Percentiles rank a stretch among this genome's conserved stretches.
phyloP scores from a whole-genome alignment of 1,140 invertebrate species.

The Magallana ariakensis region DNA sequence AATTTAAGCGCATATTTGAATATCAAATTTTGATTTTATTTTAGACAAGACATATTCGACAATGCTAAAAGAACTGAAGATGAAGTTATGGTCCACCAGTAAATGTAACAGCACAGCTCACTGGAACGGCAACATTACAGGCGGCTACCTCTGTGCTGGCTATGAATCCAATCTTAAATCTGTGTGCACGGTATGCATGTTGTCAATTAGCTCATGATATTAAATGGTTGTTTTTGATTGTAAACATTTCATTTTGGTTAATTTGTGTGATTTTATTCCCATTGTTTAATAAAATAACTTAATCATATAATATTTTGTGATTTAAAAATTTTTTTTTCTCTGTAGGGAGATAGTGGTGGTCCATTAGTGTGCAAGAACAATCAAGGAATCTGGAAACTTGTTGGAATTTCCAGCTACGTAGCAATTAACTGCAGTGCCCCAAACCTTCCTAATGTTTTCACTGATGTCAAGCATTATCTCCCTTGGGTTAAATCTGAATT shows the following conservation, averaged over 20 bases:
- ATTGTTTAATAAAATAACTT: not conserved
- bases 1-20: too few relatives aligned
- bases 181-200: constrained; percentile 61
- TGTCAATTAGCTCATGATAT: too few relatives aligned
- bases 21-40: too few relatives aligned
- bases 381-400: constrained; percentile 83
- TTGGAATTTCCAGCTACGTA: constrained; percentile 64
- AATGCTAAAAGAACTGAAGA: constrained; percentile 71
- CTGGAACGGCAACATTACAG: constrained; percentile 65
- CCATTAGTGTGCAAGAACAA: constrained; percentile 86
- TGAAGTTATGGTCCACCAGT: constrained; percentile 67
- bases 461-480: constrained; percentile 63
- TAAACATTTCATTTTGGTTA: too few relatives aligned
- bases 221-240: too few relatives aligned
- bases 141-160: constrained; percentile 68
- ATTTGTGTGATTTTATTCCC: too few relatives aligned
- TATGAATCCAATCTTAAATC: constrained; percentile 61
- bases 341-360: constrained; percentile 92
- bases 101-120: constrained; percentile 69
- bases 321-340: constrained; percentile 49
- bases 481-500: constrained; percentile 71
- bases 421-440: constrained; percentile 63
- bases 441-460: constrained; percentile 70
- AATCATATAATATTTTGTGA: not conserved
- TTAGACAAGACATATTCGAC: constrained; percentile 10